Evolutionary conservation across 2,888 invertebrate species (phyloP).

Genomic region (Cosmopolites sordidus): DNA sequence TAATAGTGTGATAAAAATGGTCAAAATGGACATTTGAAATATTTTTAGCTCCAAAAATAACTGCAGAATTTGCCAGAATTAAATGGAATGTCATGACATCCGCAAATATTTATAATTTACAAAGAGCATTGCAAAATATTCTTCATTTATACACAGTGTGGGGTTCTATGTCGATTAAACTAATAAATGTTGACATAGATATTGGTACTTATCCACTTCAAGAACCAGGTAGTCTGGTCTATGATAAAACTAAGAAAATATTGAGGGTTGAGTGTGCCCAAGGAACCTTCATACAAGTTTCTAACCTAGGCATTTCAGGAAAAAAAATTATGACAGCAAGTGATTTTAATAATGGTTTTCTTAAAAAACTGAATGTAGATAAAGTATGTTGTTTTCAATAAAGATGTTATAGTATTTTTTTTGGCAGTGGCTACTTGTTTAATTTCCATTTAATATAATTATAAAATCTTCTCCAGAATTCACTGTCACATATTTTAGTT

Average conservation of each 20-base stretch:
- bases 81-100: conserved; percentile 65
- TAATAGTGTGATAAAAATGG: no score
- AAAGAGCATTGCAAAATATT: conserved; percentile 64
- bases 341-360: conserved; percentile 78
- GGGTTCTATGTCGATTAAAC: conserved; percentile 57
- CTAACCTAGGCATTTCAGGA: conserved; percentile 61
- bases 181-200: conserved; percentile 50
- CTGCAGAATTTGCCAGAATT: conserved; percentile 57
- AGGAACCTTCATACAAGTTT: conserved; percentile 61
- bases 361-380: conserved; percentile 11
- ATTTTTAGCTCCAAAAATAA: conserved; percentile 68
- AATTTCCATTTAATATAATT: no score
- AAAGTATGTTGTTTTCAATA: conserved; percentile 11
- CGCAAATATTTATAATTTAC: conserved; percentile 62
- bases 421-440: no score
- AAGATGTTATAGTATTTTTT: neutral
- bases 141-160: conserved; percentile 61
- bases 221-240: conserved; percentile 58
- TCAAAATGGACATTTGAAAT: neutral
- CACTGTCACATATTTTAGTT: no score
- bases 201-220: conserved; percentile 2
- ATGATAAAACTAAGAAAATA: conserved; percentile 54
- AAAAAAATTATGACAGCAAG: conserved; percentile 69
- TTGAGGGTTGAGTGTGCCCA: conserved; percentile 66
- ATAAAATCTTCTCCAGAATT: no score